Evolutionary conservation across 2,113 vertebrate genomes (phyloP).

Genomic region (Sinocyclocheilus grahami): DNA sequence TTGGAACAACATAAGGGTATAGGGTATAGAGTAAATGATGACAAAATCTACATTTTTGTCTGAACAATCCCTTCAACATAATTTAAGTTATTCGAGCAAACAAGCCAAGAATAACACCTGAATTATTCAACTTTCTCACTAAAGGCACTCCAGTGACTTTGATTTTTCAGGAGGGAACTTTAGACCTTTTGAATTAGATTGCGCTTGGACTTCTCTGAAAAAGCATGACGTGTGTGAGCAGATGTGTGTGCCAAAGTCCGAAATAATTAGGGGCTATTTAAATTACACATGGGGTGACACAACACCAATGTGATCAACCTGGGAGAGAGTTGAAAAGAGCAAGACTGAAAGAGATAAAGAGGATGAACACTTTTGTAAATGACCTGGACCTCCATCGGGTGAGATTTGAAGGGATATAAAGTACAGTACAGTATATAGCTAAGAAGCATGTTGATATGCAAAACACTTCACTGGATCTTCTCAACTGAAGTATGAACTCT

Average conservation of each 20-base stretch:
- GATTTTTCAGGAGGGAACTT: not conserved
- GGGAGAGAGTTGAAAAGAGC: constrained; percentile 24
- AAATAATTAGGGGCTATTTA: constrained; percentile 42
- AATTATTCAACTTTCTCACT: constrained; percentile 27
- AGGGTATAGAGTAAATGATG: not conserved
- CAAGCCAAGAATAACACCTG: constrained; percentile 8
- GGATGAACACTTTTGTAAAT: not conserved
- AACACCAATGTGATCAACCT: constrained; percentile 21
- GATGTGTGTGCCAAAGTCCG: constrained; percentile 34
- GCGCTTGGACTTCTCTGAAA: not conserved
- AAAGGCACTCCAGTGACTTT: not conserved
- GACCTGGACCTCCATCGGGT: not conserved
- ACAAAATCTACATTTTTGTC: not conserved
- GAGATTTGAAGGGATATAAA: not conserved
- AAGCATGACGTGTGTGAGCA: constrained; percentile 9
- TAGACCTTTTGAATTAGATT: constrained; percentile 3
- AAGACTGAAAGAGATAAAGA: constrained; percentile 12
- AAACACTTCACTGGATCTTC: not conserved
- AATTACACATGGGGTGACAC: constrained; percentile 21
- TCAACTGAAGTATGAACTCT: not conserved
- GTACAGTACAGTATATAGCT: not conserved
- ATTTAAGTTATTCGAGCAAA: constrained; percentile 2
- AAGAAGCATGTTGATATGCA: constrained; percentile 5
- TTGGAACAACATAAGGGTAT: not conserved
- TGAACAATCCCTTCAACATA: not conserved